Base-by-base conservation (phyloP, 2,113 vertebrate species). In the Myotis davidii region DNA sequence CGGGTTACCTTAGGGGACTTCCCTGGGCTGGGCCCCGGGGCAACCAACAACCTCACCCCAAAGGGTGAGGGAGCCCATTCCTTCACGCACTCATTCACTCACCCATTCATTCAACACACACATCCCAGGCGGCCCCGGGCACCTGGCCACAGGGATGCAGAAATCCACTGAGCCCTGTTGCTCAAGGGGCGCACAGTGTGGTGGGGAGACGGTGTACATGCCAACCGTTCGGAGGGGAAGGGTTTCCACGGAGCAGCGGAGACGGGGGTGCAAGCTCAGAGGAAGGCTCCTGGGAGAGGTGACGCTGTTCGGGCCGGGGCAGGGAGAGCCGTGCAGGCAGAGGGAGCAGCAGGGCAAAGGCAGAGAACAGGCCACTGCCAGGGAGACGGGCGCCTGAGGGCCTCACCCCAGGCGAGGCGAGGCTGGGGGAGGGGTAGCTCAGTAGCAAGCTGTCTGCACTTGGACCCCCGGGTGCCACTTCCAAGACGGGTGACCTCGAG, bases 371-470 rank as follows among this genome's bases (percentile, higher is more conserved):
- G 39, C 18, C 34, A 11, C 6, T 3, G 8, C 21, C 27, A 23
- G 21, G 20, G 6, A 27, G 77, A 42, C 1, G 3, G 50, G 52
- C 6, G n/a, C 48, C 37, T 25, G 3, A 39, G 34, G 48, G 69
- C 61, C 48, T 69, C 20, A 5, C 20, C 27, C 6, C 9, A 69
- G 87, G 50, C 1, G 4, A 67, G 50, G 32, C 9, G 0, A 79
- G 50, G 37, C 32, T 0, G 0, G 18, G 27, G 4, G 13, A 27
- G 50, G 5, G 13, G 69, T 9, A 9, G 59, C 29, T 42, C 0
- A 12, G 56, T 32, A 27, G 42, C 23, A 7, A 20, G 6, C n/a
- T 27, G 34, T 32, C 67, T 34, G 32, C 18, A 0, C 39, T 23
- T 17, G 37, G 48, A n/a, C 25, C 42, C 56, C 90, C 37, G 54